Evolutionary conservation across 2,888 invertebrate genomes (phyloP).

Genomic region (Lacanobia oleracea): DNA sequence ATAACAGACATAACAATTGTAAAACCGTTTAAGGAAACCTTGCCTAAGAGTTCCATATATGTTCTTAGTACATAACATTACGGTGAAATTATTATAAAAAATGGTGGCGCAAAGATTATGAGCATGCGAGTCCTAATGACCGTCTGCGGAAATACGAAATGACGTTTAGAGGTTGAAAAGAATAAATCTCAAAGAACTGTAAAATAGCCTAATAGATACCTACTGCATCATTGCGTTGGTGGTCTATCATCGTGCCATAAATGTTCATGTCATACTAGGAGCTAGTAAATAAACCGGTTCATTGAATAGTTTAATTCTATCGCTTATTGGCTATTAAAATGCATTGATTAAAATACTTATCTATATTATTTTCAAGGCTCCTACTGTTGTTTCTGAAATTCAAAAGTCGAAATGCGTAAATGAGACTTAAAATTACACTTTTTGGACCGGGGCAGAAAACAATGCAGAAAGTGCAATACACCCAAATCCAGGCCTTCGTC

Average conservation of each 20-base stretch:
- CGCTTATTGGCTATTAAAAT: too few species aligned
- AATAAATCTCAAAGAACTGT: conserved; percentile 15
- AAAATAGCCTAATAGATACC: neutral
- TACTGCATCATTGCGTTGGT: conserved; percentile 12
- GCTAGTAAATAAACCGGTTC: conserved; percentile 1
- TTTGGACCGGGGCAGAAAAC: too few species aligned
- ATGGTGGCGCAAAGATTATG: conserved; percentile 12
- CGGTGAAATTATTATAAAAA: conserved; percentile 42
- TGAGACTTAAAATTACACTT: too few species aligned
- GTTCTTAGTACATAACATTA: conserved; percentile 17
- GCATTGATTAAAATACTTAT: too few species aligned
- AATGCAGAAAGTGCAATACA: too few species aligned
- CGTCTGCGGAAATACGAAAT: conserved; percentile 12
- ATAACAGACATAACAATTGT: conserved; percentile 40
- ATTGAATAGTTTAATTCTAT: neutral
- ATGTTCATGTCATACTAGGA: neutral
- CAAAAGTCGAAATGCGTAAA: too few species aligned
- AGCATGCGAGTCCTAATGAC: conserved; percentile 13
- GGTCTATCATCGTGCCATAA: neutral
- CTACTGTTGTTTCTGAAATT: too few species aligned
- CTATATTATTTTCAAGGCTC: too few species aligned
- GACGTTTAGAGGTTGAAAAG: conserved; percentile 1
- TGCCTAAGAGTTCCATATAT: conserved; percentile 34
- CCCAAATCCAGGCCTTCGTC: too few species aligned
- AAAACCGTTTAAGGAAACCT: conserved; percentile 40